Conservation (phyloP, 30 jellyfish, hydroid and myxozoan genomes). For the Clytia hemisphaerica region DNA sequence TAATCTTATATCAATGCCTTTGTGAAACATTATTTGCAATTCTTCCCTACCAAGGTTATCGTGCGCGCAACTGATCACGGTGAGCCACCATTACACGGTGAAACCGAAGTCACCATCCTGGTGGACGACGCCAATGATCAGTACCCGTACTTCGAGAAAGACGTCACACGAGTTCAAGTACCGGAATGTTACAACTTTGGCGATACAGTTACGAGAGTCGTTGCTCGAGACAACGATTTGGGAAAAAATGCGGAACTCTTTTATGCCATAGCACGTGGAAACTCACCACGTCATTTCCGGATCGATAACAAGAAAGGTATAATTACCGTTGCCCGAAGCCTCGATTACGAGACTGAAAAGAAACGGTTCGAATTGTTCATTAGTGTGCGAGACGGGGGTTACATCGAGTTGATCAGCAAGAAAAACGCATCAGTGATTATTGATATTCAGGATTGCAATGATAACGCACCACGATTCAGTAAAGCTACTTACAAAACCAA, state of each 20-base stretch:
- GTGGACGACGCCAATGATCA: slow-evolving; percentile 94
- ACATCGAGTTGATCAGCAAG: slow-evolving; percentile 58
- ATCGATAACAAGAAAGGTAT: slow-evolving; percentile 80
- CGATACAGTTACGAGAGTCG: slow-evolving; percentile 57
- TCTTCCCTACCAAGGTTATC: slow-evolving; percentile 37
- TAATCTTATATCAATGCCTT: too few species aligned
- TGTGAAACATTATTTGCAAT: too few species aligned
- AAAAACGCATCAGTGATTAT: slow-evolving; percentile 66
- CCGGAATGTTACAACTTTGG: slow-evolving; percentile 82
- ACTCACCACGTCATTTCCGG: slow-evolving; percentile 80
- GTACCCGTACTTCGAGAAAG: slow-evolving; percentile 66
- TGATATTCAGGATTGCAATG: slow-evolving; percentile 85
- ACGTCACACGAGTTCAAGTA: slow-evolving; percentile 40
- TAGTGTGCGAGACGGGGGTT: slow-evolving; percentile 90
- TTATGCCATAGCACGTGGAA: slow-evolving; percentile 70
- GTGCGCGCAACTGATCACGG: slow-evolving; percentile 86
- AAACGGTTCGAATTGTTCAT: slow-evolving; percentile 40
- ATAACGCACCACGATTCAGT: slow-evolving; percentile 66
- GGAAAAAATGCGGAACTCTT: slow-evolving; percentile 71
- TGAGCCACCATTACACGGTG: slow-evolving; percentile 44
- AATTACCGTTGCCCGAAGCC: slow-evolving; percentile 85
- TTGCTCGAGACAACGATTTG: slow-evolving; percentile 75
- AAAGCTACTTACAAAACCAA: slow-evolving; percentile 43
- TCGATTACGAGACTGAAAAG: slow-evolving; percentile 74
- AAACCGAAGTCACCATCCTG: slow-evolving; percentile 57